Base-by-base conservation (phyloP, 2,797 vertebrate genomes). In the Halcyon smyrnensis region DNA sequence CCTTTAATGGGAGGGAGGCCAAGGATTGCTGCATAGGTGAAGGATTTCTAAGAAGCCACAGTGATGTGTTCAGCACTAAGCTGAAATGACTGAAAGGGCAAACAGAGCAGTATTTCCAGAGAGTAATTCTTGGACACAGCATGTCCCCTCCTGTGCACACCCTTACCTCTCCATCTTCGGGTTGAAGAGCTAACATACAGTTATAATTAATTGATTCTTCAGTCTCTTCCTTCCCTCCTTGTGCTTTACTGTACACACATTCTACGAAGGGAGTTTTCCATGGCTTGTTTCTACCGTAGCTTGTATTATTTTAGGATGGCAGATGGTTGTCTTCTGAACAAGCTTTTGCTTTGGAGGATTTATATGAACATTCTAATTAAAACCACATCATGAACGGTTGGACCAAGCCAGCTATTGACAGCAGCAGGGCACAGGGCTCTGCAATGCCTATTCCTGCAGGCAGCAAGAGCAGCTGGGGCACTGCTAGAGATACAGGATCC, bases 71-170 rank as follows among this genome's bases (percentile, higher is more conserved):
- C 75, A 11, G 53, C 30, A 77, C 73, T 43, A 30, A 92, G 92
- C 60, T 53, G 70, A 77, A 84, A 77, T 11, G 34, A 77, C 79
- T 43, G 19, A 77, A 84, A 90, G 90, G 84, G 90, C 90, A 90
- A 85, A 90, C 5, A 32, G 76, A 82, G 75, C 84, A 32, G 17
- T 67, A 53, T 68, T 91, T 89, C 89, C 82, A 32, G 19, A 9
- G 46, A 63, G 62, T 12, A 19, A 57, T 43, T 20, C 87, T 14
- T 2, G 51, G 84, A 13, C 3, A 1, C 69, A 41, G 83, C 51
- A 2, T 2, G 32, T 8, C 62, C 62, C 75, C 65, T 81, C 57
- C 80, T 60, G 11, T 8, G 2, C 53, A 6, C 73, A 15, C 27
- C 68, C 59, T 73, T 13, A 18, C 15, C 81, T 32, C 57, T 37